phyloP scores from a whole-genome alignment of 2,113 vertebrate species.

The Triplophysa tibetana region DNA sequence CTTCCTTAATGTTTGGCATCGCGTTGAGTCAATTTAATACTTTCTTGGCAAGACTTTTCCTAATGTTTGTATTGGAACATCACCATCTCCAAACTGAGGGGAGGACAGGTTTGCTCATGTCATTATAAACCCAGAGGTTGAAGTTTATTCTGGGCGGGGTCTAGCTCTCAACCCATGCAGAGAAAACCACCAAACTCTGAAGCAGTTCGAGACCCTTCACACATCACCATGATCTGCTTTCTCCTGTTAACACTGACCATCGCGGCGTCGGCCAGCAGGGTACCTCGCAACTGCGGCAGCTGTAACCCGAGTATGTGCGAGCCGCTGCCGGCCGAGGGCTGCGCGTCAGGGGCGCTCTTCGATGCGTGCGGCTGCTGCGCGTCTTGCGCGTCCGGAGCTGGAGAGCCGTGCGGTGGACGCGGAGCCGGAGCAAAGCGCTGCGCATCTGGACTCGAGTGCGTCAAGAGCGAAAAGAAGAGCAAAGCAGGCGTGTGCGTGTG shows the following conservation, averaged over 20 bases:
- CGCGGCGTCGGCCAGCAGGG: conserved; percentile 14
- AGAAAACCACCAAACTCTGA: not conserved
- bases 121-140: not conserved
- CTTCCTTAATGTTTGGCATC: too few relatives aligned
- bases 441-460: conserved; percentile 80
- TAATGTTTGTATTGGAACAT: too few relatives aligned
- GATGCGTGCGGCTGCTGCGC: conserved; percentile 82
- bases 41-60: too few relatives aligned
- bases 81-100: not conserved
- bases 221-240: conserved; percentile 55
- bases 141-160: conserved; percentile 21
- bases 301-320: conserved; percentile 73
- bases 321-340: conserved; percentile 73
- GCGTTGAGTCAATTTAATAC: too few relatives aligned
- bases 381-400: conserved; percentile 76
- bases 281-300: conserved; percentile 66
- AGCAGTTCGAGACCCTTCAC: not conserved
- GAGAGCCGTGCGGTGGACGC: conserved; percentile 75
- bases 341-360: conserved; percentile 67
- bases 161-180: conserved; percentile 8
- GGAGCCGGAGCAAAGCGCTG: conserved; percentile 69
- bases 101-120: not conserved
- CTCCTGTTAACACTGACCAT: conserved; percentile 26
- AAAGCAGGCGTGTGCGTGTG: conserved; percentile 78
- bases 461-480: conserved; percentile 67